Base-by-base conservation (phyloP, 2,797 vertebrate species). In the Melanotaenia nigrans region DNA sequence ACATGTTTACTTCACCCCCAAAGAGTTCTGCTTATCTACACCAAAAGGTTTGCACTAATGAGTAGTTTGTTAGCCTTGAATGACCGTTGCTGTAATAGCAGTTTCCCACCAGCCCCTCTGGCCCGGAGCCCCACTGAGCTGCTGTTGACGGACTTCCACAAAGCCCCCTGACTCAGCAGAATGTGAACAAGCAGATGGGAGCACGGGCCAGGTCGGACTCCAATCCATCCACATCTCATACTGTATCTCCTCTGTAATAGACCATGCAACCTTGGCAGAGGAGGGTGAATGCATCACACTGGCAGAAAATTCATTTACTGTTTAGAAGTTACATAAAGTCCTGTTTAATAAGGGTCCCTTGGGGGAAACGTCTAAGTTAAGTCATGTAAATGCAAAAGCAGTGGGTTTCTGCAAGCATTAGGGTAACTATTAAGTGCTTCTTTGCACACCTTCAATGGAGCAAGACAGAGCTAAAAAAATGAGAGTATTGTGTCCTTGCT, bases 161-260 rank as follows among this genome's bases (percentile, higher is more conserved):
- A 84, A 91, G 82, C 82, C 79, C 59, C 60, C 84, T 87, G 90
- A 92, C 83, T 90, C 91, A 93, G 90, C 92, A 93, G 84, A 86
- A 90, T 85, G 87, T 75, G 71, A 85, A 75, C 75, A 51, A 68
- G 65, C 85, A 70, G 75, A 81, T 72, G 56, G 61, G 60, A 75
- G 58, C 14, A 72, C 66, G 73, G 77, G 75, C 73, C 77, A 75
- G 75, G 68, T 53, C 36, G 5, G 18, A 75, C 79, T 74, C 81
- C 32, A 51, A 78, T 77, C 65, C 54, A 53, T 74, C 64, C 75
- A 75, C 66, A 68, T 83, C 76, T 87, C 75, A 55, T 36, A 49
- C 68, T 54, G 61, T 68, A 71, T 79, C 71, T 70, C 85, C 66
- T 49, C 73, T 75, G 65, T 60, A 83, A 75, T 9, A 69, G 74